Conservation (phyloP, 2,888 invertebrate species). For the Tanaodytes sp. region DNA sequence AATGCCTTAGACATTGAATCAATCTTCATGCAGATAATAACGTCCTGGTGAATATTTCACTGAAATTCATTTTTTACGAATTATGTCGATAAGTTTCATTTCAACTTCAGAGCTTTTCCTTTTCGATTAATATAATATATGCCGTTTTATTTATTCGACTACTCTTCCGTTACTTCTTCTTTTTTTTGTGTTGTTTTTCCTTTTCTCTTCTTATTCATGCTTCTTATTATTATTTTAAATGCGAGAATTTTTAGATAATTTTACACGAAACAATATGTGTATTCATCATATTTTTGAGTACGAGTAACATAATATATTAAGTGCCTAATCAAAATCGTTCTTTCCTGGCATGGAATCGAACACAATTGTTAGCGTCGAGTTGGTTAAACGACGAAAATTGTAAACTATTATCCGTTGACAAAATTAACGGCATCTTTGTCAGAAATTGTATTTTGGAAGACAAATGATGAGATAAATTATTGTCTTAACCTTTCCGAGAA, state of each 20-base stretch:
- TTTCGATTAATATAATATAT: too few relatives aligned
- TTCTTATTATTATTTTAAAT: slow-evolving; percentile 28
- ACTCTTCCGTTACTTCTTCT: too few relatives aligned
- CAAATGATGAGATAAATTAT: too few relatives aligned
- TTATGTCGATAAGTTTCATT: slow-evolving; percentile 17
- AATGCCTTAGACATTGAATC: slow-evolving; percentile 28
- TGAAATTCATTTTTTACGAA: slow-evolving; percentile 27
- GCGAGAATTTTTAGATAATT: slow-evolving; percentile 61
- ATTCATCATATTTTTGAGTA: slow-evolving; percentile 66
- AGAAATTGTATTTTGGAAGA: too few relatives aligned
- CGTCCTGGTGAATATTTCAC: slow-evolving; percentile 16
- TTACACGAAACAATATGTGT: slow-evolving; percentile 57
- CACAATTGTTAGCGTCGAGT: too few relatives aligned
- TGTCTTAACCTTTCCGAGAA: too few relatives aligned
- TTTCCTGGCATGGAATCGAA: slow-evolving; percentile 25
- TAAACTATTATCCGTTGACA: too few relatives aligned
- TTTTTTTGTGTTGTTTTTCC: too few relatives aligned
- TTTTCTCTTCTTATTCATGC: too few relatives aligned
- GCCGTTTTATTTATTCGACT: slow-evolving; percentile 23
- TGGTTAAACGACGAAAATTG: too few relatives aligned
- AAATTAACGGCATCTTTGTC: too few relatives aligned
- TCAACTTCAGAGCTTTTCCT: not conserved
- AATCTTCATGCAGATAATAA: slow-evolving; percentile 18
- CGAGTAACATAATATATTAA: slow-evolving; percentile 48
- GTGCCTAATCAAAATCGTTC: slow-evolving; percentile 59